A percentile compares a stretch with the other conserved stretches of the same genome.
Evolutionary conservation across 1,140 invertebrate species (phyloP).

Genomic region (Aphelinus certus): DNA sequence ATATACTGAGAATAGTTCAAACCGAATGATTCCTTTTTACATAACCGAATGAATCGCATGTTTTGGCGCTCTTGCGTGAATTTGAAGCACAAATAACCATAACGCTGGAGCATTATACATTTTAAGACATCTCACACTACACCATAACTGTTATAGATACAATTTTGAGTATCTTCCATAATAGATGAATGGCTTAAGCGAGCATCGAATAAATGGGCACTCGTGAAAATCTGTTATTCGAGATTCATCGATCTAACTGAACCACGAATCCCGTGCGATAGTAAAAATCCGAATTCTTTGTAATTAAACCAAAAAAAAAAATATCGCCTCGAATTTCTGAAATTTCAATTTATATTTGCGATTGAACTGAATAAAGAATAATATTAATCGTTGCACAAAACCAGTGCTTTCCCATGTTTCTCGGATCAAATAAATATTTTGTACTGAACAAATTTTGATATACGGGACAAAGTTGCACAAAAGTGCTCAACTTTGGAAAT

Average conservation of each 20-base stretch:
- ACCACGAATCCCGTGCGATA: too few species aligned
- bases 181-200: slow-evolving; percentile 1
- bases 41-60: not conserved
- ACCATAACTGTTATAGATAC: slow-evolving; percentile 14
- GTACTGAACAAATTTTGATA: too few species aligned
- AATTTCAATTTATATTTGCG: too few species aligned
- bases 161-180: slow-evolving; percentile 5
- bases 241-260: not conserved
- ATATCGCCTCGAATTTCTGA: too few species aligned
- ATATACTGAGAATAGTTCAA: slow-evolving; percentile 4
- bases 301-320: too few species aligned
- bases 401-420: too few species aligned
- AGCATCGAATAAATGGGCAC: slow-evolving; percentile 25
- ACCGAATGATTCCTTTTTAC: not conserved
- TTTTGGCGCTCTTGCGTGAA: not conserved
- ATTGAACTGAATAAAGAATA: too few species aligned
- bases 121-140: not conserved
- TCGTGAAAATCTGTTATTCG: slow-evolving; percentile 9
- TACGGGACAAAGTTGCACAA: too few species aligned
- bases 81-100: not conserved
- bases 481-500: too few species aligned
- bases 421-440: too few species aligned
- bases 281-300: too few species aligned
- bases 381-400: too few species aligned
- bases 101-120: slow-evolving; percentile 10